A percentile compares a stretch with the other conserved stretches of the same genome.
Conservation (phyloP, 2,797 vertebrate genomes). For the Phoxinus dragarum region DNA sequence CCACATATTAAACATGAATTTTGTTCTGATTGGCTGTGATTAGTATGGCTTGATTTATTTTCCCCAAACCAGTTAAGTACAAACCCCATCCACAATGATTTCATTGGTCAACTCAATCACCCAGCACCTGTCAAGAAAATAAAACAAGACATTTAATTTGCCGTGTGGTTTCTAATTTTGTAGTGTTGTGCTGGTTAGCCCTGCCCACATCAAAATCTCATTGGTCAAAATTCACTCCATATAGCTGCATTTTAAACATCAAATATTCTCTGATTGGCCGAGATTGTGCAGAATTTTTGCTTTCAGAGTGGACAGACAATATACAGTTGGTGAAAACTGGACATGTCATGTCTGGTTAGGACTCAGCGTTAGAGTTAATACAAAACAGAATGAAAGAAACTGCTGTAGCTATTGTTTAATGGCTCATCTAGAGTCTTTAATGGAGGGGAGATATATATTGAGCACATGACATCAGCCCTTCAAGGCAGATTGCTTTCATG, state of each 20-base stretch:
- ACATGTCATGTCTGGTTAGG: not conserved
- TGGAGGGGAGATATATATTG: slow-evolving; percentile 37
- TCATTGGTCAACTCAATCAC: not conserved
- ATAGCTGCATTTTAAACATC: not conserved
- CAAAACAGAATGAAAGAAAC: slow-evolving; percentile 26
- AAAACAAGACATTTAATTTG: not conserved
- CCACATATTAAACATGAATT: not conserved
- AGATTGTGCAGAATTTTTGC: not conserved
- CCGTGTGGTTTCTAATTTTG: not conserved
- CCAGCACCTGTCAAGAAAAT: not conserved
- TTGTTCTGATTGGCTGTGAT: not conserved
- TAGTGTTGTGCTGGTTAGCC: not conserved
- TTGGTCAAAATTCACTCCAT: not conserved
- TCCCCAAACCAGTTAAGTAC: not conserved
- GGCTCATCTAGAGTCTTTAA: slow-evolving; percentile 28
- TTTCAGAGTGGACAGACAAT: not conserved
- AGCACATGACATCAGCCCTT: slow-evolving; percentile 43
- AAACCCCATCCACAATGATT: not conserved
- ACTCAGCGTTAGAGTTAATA: not conserved
- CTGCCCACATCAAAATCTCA: not conserved
- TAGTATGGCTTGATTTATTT: not conserved
- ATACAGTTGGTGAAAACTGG: not conserved
- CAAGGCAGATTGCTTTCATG: slow-evolving; percentile 37
- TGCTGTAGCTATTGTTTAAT: slow-evolving; percentile 15
- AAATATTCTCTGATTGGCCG: not conserved